These are phyloP conservation scores for Paedocypris sp. DNA, from an alignment of 2,113 vertebrate genomes.

Conservation along the genomic window DNA sequence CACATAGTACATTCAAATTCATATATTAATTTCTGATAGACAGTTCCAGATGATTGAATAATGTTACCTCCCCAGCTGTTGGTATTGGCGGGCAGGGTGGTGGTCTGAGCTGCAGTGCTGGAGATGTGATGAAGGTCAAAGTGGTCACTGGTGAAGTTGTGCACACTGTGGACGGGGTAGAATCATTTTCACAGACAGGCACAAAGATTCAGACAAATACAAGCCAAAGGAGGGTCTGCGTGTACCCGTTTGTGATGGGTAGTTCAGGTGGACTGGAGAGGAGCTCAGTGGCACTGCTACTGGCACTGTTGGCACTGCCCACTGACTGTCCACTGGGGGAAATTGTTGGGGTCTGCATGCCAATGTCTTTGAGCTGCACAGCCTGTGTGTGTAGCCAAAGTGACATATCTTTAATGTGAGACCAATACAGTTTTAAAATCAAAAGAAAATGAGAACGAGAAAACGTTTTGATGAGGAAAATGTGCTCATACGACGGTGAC, in stretches of 20 bases:
- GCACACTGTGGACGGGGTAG: conserved; percentile 65
- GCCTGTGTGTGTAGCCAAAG: too few species aligned
- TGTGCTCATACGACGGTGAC: too few species aligned
- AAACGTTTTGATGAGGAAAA: too few species aligned
- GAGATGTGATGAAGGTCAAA: conserved; percentile 81
- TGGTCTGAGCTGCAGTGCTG: conserved; percentile 75
- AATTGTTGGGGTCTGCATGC: conserved; percentile 72
- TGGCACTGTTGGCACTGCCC: conserved; percentile 70
- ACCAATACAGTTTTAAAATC: too few species aligned
- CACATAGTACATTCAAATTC: too few species aligned
- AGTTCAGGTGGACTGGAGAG: conserved; percentile 68
- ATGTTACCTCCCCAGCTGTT: conserved; percentile 83
- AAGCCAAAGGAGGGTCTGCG: neutral
- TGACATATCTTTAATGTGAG: too few species aligned
- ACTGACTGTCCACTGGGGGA: conserved; percentile 81
- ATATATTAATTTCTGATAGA: too few species aligned
- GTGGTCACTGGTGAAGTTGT: conserved; percentile 79
- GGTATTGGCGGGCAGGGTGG: conserved; percentile 73
- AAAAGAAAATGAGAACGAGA: too few species aligned
- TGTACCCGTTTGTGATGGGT: conserved; percentile 75
- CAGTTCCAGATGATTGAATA: too few species aligned
- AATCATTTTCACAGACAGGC: neutral
- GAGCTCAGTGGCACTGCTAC: conserved; percentile 65
- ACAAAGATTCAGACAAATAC: too few species aligned
- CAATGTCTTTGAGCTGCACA: conserved; percentile 72